phyloP scores from a whole-genome alignment of 2,797 vertebrate species.

The Rhadinocentrus ornatus region DNA sequence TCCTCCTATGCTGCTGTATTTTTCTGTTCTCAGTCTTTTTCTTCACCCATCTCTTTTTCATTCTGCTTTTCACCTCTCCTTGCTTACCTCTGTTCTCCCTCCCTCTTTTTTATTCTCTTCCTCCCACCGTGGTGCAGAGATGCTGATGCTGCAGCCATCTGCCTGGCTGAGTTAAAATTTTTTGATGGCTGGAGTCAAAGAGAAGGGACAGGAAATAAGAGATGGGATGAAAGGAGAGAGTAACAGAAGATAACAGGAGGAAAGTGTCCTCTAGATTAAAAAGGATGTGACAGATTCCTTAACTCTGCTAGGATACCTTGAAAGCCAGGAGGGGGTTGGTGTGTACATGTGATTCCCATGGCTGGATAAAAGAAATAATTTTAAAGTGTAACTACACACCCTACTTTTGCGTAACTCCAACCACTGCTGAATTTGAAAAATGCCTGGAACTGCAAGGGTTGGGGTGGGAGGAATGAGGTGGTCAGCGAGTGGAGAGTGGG shows the following conservation, averaged over 20 bases:
- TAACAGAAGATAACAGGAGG: neutral
- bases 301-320: slow-evolving; percentile 11
- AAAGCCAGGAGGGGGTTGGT: slow-evolving; percentile 3
- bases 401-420: too few species aligned
- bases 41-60: neutral
- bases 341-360: slow-evolving; percentile 21
- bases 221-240: neutral
- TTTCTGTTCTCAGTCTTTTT: neutral
- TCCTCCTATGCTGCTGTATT: too few species aligned
- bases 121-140: slow-evolving; percentile 6
- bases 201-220: slow-evolving; percentile 11
- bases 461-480: too few species aligned
- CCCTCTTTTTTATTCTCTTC: neutral
- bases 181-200: slow-evolving; percentile 20
- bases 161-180: slow-evolving; percentile 11
- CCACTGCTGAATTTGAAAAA: too few species aligned
- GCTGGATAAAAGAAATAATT: neutral
- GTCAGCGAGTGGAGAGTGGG: too few species aligned
- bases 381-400: too few species aligned
- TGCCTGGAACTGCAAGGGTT: too few species aligned
- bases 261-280: slow-evolving; percentile 25
- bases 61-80: neutral
- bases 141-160: slow-evolving; percentile 26
- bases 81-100: neutral
- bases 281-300: slow-evolving; percentile 8